Percentiles rank a stretch among this genome's conserved stretches.
phyloP scores from a whole-genome alignment of 2,888 invertebrate species.

The Helicoverpa assulta region DNA sequence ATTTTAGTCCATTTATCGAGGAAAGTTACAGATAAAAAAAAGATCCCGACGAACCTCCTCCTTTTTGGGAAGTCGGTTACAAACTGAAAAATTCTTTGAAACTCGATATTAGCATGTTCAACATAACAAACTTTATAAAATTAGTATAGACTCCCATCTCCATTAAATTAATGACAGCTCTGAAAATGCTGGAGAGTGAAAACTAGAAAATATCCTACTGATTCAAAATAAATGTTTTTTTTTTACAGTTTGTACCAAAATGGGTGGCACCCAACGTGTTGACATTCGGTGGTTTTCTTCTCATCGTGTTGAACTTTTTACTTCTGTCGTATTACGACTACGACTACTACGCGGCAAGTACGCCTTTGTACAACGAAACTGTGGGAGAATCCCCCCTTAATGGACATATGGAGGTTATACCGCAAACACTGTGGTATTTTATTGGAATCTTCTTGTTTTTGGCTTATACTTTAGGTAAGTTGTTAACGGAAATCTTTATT shows the following conservation, averaged over 20 bases:
- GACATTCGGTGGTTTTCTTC: conserved; percentile 98
- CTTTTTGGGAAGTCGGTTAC: too few species aligned
- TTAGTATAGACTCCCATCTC: too few species aligned
- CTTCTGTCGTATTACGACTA: conserved; percentile 97
- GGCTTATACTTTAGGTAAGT: conserved; percentile 98
- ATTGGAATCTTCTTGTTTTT: conserved; percentile 97
- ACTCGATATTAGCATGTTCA: too few species aligned
- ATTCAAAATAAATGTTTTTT: too few species aligned
- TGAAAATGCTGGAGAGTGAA: too few species aligned
- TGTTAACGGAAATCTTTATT: neutral
- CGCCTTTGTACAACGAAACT: conserved; percentile 81
- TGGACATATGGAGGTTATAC: conserved; percentile 90
- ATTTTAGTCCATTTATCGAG: too few species aligned
- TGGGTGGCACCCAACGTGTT: conserved; percentile 99
- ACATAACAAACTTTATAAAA: too few species aligned
- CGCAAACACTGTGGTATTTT: conserved; percentile 95
- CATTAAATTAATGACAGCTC: too few species aligned
- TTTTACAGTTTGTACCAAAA: conserved; percentile 95
- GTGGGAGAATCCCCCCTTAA: conserved; percentile 71
- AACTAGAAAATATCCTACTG: too few species aligned
- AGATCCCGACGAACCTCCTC: too few species aligned
- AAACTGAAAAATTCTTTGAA: too few species aligned
- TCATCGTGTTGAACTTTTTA: conserved; percentile 96
- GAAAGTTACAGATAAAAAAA: too few species aligned
- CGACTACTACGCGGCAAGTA: conserved; percentile 94